These are phyloP conservation scores for Plectus sambesii DNA, from an alignment of 1,140 invertebrate genomes.

Conservation along the genomic window DNA sequence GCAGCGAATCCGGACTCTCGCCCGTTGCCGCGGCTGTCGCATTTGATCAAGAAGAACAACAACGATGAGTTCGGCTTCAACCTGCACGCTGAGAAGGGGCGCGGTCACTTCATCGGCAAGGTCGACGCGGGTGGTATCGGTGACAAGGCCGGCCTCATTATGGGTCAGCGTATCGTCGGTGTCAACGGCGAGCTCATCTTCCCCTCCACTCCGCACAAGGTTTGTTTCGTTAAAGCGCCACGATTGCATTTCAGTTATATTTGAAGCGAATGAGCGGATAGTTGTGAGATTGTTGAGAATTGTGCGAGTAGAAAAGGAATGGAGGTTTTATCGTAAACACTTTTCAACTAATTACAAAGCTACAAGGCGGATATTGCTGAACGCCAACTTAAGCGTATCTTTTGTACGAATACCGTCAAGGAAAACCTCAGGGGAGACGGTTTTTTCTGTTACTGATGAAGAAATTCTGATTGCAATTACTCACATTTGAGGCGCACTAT, in stretches of 20 bases:
- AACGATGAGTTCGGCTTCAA: constrained; percentile 93
- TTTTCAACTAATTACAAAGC: not conserved
- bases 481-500: no score
- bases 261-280: not conserved
- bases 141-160: constrained; percentile 47
- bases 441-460: no score
- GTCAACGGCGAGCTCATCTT: constrained; percentile 48
- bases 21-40: not conserved
- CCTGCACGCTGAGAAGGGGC: constrained; percentile 84
- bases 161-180: constrained; percentile 53
- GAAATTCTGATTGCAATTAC: no score
- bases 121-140: constrained; percentile 44
- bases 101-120: constrained; percentile 66
- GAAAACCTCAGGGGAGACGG: no score
- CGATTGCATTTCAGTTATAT: not conserved
- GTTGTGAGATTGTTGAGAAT: not conserved
- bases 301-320: not conserved
- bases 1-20: constrained; percentile 4
- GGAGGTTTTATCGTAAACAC: not conserved
- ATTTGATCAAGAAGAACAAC: constrained; percentile 17
- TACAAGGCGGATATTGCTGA: not conserved
- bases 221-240: constrained; percentile 8
- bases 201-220: constrained; percentile 40
- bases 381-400: no score
- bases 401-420: no score